Evolutionary conservation across 2,888 invertebrate genomes (phyloP).

Genomic region (Patella depressa): DNA sequence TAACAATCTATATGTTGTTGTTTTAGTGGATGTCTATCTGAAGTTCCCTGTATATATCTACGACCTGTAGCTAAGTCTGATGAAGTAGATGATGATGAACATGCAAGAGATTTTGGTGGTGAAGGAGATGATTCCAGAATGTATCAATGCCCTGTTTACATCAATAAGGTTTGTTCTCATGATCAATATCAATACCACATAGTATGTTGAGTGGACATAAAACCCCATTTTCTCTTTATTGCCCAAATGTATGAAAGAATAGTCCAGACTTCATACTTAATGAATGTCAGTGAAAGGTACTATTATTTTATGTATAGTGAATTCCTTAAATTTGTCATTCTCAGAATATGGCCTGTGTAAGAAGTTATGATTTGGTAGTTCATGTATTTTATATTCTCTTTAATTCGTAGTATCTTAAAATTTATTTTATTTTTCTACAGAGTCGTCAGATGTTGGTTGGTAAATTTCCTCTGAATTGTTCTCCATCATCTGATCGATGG

Average conservation of each 20-base stretch:
- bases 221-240: too few species aligned
- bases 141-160: conserved; percentile 64
- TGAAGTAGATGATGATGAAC: conserved; percentile 15
- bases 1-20: not conserved
- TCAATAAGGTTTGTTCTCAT: conserved; percentile 56
- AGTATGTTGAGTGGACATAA: too few species aligned
- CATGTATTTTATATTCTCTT: not conserved
- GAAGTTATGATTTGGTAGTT: not conserved
- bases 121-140: conserved; percentile 13
- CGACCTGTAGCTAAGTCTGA: conserved; percentile 41
- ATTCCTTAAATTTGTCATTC: not conserved
- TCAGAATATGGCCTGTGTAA: conserved; percentile 5
- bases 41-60: conserved; percentile 55
- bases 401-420: not conserved
- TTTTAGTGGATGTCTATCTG: conserved; percentile 47
- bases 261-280: too few species aligned
- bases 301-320: not conserved
- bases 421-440: conserved; percentile 37
- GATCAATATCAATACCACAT: too few species aligned
- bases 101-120: conserved; percentile 12
- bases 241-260: too few species aligned
- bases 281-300: not conserved
- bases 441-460: conserved; percentile 61
- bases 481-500: conserved; percentile 57
- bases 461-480: conserved; percentile 54